These are phyloP conservation scores for Isaurus tuberculatus DNA, from an alignment of 92 coral and sea anemone species.

Conservation along the genomic window DNA sequence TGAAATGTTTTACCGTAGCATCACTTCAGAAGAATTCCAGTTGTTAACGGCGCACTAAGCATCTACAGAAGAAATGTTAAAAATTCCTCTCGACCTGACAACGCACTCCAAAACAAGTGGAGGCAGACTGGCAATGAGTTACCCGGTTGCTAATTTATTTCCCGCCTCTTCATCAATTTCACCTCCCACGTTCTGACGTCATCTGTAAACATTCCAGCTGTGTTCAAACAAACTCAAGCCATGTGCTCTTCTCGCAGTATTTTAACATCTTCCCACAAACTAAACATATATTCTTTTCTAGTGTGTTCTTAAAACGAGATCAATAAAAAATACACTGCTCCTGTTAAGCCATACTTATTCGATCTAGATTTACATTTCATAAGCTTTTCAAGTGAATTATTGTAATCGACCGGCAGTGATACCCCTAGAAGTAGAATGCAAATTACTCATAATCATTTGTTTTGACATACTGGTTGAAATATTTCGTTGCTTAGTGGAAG, in stretches of 20 bases:
- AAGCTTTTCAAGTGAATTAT: not conserved
- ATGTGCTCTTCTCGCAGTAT: not conserved
- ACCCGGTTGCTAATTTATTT: not conserved
- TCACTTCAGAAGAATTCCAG: not conserved
- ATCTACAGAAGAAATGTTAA: not conserved
- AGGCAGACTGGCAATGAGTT: not conserved
- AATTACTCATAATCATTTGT: not conserved
- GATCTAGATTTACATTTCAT: not conserved
- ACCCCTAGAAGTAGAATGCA: constrained; percentile 1
- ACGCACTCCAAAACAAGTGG: not conserved
- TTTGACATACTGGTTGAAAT: not conserved
- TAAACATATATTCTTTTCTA: not conserved
- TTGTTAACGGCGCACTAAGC: not conserved
- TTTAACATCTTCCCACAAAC: not conserved
- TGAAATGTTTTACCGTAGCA: no score
- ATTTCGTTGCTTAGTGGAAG: constrained; percentile 12
- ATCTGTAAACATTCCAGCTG: not conserved
- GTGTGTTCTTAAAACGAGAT: not conserved
- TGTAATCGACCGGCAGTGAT: not conserved
- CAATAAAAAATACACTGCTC: not conserved
- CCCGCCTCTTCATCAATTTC: constrained; percentile 1
- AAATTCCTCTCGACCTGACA: not conserved
- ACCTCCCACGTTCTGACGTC: constrained; percentile 27
- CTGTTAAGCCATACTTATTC: not conserved
- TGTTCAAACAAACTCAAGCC: constrained; percentile 9